A percentile compares a stretch with the other conserved stretches of the same genome.
These are phyloP conservation scores for Threskiornis aethiopicus DNA, from an alignment of 2,797 vertebrate genomes.

Conservation along the genomic window DNA sequence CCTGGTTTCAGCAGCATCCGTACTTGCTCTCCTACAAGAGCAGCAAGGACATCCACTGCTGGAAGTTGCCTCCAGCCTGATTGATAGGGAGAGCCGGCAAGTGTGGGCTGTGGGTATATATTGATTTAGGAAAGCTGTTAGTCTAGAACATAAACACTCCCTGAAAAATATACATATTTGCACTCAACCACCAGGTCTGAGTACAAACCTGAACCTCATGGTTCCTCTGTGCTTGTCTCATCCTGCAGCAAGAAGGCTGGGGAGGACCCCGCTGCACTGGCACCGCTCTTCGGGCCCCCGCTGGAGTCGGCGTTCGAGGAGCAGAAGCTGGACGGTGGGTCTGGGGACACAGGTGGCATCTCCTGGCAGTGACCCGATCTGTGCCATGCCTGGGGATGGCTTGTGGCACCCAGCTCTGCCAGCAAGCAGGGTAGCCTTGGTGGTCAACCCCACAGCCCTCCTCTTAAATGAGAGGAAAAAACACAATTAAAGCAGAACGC, in stretches of 20 bases:
- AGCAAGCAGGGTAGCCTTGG: too few species aligned
- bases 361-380: neutral
- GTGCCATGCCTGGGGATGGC: fast-evolving
- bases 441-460: neutral
- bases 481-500: fast-evolving
- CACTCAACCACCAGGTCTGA: fast-evolving
- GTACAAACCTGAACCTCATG: fast-evolving
- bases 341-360: fast-evolving
- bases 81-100: fast-evolving
- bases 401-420: neutral
- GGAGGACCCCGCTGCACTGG: constrained; percentile 77
- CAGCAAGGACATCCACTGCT: neutral
- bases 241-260: constrained; percentile 78
- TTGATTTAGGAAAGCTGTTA: neutral
- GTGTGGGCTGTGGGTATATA: fast-evolving
- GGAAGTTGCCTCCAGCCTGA: neutral
- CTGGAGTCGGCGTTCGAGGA: constrained; percentile 88
- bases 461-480: neutral
- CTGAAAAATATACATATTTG: fast-evolving
- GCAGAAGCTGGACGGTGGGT: constrained; percentile 87
- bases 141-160: fast-evolving
- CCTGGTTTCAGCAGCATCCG: fast-evolving
- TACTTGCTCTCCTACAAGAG: neutral
- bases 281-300: constrained; percentile 86
- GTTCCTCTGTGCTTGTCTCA: neutral